These are phyloP conservation scores for Exocentrus adspersus DNA, from an alignment of 2,888 invertebrate genomes.

Conservation along the genomic window DNA sequence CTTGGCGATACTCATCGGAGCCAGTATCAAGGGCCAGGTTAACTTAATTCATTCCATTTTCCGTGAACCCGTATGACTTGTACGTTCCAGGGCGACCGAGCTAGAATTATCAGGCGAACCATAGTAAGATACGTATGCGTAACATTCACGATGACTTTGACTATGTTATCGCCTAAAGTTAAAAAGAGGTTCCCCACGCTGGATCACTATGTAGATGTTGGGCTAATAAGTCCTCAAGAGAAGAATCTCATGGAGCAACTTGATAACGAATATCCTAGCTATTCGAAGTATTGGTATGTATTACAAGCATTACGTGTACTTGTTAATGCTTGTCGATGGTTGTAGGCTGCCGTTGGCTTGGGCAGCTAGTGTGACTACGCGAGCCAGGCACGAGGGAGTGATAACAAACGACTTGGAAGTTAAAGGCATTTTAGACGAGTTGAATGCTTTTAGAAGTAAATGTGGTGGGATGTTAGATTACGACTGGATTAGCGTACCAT, in stretches of 20 bases:
- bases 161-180: constrained; percentile 85
- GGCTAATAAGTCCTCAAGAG: constrained; percentile 82
- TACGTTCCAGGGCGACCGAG: constrained; percentile 74
- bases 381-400: constrained; percentile 89
- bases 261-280: constrained; percentile 81
- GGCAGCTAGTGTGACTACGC: constrained; percentile 89
- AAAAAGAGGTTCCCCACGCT: constrained; percentile 89
- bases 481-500: constrained; percentile 82
- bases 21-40: constrained; percentile 81
- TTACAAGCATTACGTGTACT: too few relatives aligned
- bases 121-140: constrained; percentile 84
- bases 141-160: constrained; percentile 83
- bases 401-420: constrained; percentile 93
- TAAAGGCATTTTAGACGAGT: constrained; percentile 88
- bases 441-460: constrained; percentile 85
- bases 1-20: constrained; percentile 81
- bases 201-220: constrained; percentile 83
- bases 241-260: constrained; percentile 79
- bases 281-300: constrained; percentile 84
- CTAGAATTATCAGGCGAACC: constrained; percentile 80
- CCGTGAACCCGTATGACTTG: constrained; percentile 5
- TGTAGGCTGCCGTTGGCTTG: constrained; percentile 85
- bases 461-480: constrained; percentile 81
- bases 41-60: constrained; percentile 34
- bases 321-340: constrained; percentile 30